Base-by-base conservation (phyloP, 2,797 vertebrate species). In the Channallabes apus region DNA sequence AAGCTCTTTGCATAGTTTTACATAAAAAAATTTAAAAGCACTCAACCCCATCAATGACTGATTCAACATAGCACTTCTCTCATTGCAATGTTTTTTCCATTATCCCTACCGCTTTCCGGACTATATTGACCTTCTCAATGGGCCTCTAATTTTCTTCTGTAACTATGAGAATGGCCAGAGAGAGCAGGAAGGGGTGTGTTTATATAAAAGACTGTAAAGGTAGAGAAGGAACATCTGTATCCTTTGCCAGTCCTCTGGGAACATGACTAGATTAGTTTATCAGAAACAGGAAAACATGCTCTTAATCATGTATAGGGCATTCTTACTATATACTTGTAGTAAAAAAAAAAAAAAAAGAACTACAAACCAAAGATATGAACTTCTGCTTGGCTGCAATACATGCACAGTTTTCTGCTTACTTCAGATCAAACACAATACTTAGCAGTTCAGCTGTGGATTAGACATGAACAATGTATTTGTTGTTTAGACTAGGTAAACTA, bases 61-160 rank as follows among this genome's bases (percentile, higher is more conserved):
- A 79, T 73, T 56, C 8, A 91, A 90, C 89, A 91, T 14, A 91
- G 89, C 88, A 91, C 89, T 90, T 84, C 82, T 91, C 91, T 91
- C 87, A 88, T 91, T 90, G 88, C 83, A 73, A 69, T 91, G 82
- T 91, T 91, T 90, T 61, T 91, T 86, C 86, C 83, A 87, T 86
- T 85, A 27, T 18, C 69, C 62, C 86, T 91, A 86, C 87, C 90
- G 73, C 59, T 86, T 90, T 90, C 86, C 88, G 76, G 87, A 82
- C 84, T 88, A 81, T 90, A 11, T 29, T 59, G 64, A 85, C 79
- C 71, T 86, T 79, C 87, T 71, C 83, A 82, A 77, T 24, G 46
- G 11, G 29, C 89, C 77, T 87, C 77, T 38, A 79, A 65, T 88
- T 86, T 56, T 65, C 67, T 59, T 29, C 51, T 79, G 22, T 35